Conservation (phyloP, 2,888 invertebrate species). For the Escarpia spicata region DNA sequence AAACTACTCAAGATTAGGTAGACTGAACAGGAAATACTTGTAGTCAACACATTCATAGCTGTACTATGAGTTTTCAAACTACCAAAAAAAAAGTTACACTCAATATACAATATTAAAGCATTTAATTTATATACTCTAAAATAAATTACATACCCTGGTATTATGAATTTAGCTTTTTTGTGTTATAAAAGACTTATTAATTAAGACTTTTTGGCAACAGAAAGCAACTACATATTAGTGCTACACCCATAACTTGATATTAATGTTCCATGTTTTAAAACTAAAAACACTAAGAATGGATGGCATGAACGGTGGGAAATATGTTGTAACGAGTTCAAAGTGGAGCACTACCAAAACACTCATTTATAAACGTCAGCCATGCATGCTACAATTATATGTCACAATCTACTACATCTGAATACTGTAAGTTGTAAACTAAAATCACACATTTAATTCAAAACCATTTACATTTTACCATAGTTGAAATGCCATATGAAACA, state of each 20-base stretch:
- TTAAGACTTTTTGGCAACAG: too few relatives aligned
- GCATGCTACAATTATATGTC: background rate
- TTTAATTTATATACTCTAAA: background rate
- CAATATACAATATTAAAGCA: background rate
- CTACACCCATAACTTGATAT: too few relatives aligned
- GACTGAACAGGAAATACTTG: constrained; percentile 4
- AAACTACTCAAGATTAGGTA: background rate
- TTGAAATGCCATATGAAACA: background rate
- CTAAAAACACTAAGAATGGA: background rate
- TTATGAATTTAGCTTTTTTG: background rate
- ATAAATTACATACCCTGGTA: too few relatives aligned
- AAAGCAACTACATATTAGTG: too few relatives aligned
- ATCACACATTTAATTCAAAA: background rate
- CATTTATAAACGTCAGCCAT: background rate
- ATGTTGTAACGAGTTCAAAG: background rate
- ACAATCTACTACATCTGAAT: background rate
- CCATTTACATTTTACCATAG: background rate
- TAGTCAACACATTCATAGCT: background rate
- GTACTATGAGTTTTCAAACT: background rate
- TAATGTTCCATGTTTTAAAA: background rate
- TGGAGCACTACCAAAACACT: background rate
- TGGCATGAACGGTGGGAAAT: background rate
- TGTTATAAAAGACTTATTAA: too few relatives aligned
- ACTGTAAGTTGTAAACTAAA: background rate
- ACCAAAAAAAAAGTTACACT: background rate